Conservation (phyloP, 2,113 vertebrate genomes). For the Gambusia affinis region DNA sequence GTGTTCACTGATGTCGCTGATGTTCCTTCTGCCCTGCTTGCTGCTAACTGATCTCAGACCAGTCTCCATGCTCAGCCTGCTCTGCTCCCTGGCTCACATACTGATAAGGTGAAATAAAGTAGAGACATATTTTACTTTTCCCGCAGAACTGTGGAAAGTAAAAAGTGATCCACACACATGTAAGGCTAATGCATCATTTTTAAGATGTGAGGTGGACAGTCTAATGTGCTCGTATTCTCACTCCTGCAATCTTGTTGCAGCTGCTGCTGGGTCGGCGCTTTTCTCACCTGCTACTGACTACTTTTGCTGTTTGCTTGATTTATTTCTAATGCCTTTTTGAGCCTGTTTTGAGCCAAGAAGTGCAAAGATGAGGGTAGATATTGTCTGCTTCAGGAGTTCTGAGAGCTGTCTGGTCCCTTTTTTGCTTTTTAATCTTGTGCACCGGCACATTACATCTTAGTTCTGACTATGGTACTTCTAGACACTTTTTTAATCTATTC, state of each 20-base stretch:
- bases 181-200: slow-evolving; percentile 1
- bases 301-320: slow-evolving; percentile 32
- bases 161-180: neutral
- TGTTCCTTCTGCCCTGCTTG: slow-evolving; percentile 80
- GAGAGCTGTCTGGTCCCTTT: slow-evolving; percentile 14
- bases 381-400: slow-evolving; percentile 2
- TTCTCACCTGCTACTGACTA: slow-evolving; percentile 17
- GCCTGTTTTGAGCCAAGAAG: slow-evolving; percentile 14
- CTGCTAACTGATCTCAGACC: slow-evolving; percentile 82
- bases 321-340: slow-evolving; percentile 19
- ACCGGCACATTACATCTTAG: neutral
- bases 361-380: neutral
- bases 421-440: slow-evolving; percentile 4
- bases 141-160: neutral
- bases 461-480: neutral
- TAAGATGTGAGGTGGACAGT: neutral
- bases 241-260: slow-evolving; percentile 24
- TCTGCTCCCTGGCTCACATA: slow-evolving; percentile 84
- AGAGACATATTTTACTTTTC: neutral
- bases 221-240: slow-evolving; percentile 15
- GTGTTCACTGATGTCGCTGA: slow-evolving; percentile 78
- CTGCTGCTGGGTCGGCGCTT: slow-evolving; percentile 28
- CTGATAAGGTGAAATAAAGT: slow-evolving; percentile 71
- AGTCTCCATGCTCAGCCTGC: slow-evolving; percentile 81
- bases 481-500: neutral